Evolutionary conservation across 2,797 vertebrate genomes (phyloP).

Genomic region (Megalops cyprinoides): DNA sequence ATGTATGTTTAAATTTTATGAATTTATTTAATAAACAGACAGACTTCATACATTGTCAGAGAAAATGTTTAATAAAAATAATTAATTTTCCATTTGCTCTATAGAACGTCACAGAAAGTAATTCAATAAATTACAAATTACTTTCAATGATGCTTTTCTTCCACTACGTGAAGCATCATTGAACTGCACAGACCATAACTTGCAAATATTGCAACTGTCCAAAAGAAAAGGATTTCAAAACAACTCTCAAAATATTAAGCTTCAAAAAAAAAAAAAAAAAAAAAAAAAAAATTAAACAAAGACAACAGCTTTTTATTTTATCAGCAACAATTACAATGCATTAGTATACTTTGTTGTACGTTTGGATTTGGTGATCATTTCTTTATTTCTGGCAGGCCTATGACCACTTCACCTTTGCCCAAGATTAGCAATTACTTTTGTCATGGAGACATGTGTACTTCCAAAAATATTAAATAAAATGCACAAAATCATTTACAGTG

Average conservation of each 20-base stretch:
- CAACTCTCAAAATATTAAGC: constrained; percentile 23
- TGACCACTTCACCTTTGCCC: neutral
- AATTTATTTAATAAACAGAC: too few relatives aligned
- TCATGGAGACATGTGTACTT: too few relatives aligned
- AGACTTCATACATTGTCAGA: constrained; percentile 91
- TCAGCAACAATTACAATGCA: neutral
- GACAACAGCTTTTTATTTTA: constrained; percentile 41
- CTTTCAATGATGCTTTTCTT: constrained; percentile 92
- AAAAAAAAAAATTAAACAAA: constrained; percentile 50
- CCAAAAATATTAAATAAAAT: neutral
- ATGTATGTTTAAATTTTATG: too few relatives aligned
- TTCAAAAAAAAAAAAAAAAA: constrained; percentile 60
- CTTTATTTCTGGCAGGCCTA: neutral
- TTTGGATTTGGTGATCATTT: neutral
- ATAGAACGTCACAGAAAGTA: constrained; percentile 99
- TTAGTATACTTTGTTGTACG: neutral
- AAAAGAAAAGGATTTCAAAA: constrained; percentile 70
- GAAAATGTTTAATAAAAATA: constrained; percentile 99
- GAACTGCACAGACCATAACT: constrained; percentile 98
- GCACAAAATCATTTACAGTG: neutral
- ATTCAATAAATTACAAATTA: constrained; percentile 99
- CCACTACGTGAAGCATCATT: constrained; percentile 96
- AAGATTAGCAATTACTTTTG: neutral
- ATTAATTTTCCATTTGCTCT: constrained; percentile 99
- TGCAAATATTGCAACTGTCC: constrained; percentile 98